Percentiles rank a stretch among this genome's conserved stretches.
Evolutionary conservation across 2,113 vertebrate genomes (phyloP).

Genomic region (Gopherus flavomarginatus): DNA sequence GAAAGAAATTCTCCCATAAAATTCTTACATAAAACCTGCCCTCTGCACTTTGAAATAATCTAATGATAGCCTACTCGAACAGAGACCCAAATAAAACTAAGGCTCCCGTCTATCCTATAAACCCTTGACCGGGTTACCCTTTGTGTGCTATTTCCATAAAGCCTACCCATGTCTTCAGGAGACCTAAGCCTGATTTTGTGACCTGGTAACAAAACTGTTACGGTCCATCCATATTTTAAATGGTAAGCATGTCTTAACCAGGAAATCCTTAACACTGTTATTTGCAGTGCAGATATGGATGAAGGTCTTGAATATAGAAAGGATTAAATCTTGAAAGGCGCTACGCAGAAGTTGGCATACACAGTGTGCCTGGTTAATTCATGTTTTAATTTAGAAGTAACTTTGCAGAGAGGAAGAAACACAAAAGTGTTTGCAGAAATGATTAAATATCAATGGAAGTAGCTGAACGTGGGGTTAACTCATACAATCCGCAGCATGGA

Average conservation of each 20-base stretch:
- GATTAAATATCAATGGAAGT: neutral
- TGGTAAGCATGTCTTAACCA: neutral
- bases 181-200: neutral
- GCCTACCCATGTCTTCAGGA: neutral
- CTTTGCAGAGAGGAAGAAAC: neutral
- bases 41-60: neutral
- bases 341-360: neutral
- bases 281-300: fast-evolving
- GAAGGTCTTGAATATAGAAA: neutral
- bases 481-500: neutral
- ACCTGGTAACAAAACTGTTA: neutral
- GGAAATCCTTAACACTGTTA: neutral
- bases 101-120: neutral
- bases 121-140: neutral
- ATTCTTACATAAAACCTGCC: neutral
- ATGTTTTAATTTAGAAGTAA: neutral
- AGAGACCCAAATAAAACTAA: neutral
- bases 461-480: neutral
- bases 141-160: neutral
- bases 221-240: neutral
- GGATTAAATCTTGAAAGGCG: neutral
- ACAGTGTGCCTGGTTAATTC: neutral
- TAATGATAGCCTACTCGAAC: neutral
- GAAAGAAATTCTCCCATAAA: neutral
- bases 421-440: neutral